phyloP scores from a whole-genome alignment of 2,888 invertebrate species.

The Drosophila prolongata region DNA sequence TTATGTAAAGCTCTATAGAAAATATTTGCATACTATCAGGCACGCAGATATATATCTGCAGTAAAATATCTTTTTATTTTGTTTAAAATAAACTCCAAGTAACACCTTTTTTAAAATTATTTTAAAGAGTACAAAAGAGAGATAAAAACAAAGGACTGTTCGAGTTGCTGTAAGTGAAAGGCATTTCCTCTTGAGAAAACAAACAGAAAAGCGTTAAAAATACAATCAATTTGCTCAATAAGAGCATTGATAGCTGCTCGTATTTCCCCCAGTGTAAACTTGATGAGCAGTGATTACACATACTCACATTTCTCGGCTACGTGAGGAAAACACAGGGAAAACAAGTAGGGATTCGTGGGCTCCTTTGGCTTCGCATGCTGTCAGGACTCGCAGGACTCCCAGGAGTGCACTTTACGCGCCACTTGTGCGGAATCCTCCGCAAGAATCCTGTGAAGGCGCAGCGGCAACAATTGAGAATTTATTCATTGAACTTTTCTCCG shows the following conservation, averaged over 20 bases:
- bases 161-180: background rate
- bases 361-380: conserved; percentile 5
- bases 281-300: conserved; percentile 77
- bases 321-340: conserved; percentile 47
- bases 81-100: too few relatives aligned
- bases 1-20: too few relatives aligned
- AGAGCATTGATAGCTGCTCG: conserved; percentile 27
- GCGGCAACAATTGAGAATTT: conserved; percentile 45
- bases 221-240: conserved; percentile 33
- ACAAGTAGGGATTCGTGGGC: conserved; percentile 1
- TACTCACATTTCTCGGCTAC: conserved; percentile 58
- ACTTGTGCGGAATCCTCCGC: conserved; percentile 44
- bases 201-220: conserved; percentile 9
- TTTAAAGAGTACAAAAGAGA: too few relatives aligned
- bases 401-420: conserved; percentile 70
- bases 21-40: too few relatives aligned
- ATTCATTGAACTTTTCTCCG: conserved; percentile 55
- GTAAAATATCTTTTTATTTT: too few relatives aligned
- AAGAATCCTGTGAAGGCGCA: conserved; percentile 28
- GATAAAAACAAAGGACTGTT: conserved; percentile 1
- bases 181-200: background rate
- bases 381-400: conserved; percentile 56
- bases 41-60: too few relatives aligned
- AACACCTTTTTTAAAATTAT: too few relatives aligned
- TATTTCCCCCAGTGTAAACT: conserved; percentile 53